Evolutionary conservation across 1,140 invertebrate species (phyloP), one percentile per base, ranked within the genome.

Genomic region (Branchinecta lindahli): DNA sequence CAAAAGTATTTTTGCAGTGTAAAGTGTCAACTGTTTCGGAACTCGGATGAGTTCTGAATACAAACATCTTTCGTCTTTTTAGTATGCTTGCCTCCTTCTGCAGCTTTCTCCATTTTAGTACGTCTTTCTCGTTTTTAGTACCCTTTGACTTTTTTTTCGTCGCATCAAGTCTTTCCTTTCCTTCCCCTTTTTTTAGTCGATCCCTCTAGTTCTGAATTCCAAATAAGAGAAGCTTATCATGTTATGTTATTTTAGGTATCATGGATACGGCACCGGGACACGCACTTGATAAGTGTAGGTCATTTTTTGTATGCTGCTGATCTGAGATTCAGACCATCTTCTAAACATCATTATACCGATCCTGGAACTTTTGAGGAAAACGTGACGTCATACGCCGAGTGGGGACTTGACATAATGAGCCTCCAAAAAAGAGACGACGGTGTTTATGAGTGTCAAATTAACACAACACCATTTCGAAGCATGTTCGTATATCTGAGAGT

Each of bases 371-470:
- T 33, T 33, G 46, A 69, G 15, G 46, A 47, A 47, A 61, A 61
- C 52, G 52, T 12, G 6, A 15, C 12, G 12, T 12, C 68, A n/a
- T 86, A 88, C 18, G 89, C 92, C 77, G 91, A 94, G 80, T 95
- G 91, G 91, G 91, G 86, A 72, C 83, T 94, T 66, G 86, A 90
- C 80, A 90, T 93, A 77, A 90, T 90, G 77, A 91, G 90, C 77
- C 88, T 89, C 1, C 87, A 90, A 77, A 84, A 88, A 74, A 83
- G 86, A 70, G 90, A 93, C 77, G 87, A 86, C 8, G 88, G 88
- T n/a, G 86, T 89, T 15, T 93, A 93, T 79, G 91, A 93, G 81
- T 94, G 91, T 79, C 91, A 94, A 81, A 87, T 94, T 74, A 90
- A 88, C 71, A 92, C 91, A 45, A 90, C 88, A 7, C 89, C 90